phyloP scores from a whole-genome alignment of 2,113 vertebrate genomes.

The Psilopsiagon aurifrons region DNA sequence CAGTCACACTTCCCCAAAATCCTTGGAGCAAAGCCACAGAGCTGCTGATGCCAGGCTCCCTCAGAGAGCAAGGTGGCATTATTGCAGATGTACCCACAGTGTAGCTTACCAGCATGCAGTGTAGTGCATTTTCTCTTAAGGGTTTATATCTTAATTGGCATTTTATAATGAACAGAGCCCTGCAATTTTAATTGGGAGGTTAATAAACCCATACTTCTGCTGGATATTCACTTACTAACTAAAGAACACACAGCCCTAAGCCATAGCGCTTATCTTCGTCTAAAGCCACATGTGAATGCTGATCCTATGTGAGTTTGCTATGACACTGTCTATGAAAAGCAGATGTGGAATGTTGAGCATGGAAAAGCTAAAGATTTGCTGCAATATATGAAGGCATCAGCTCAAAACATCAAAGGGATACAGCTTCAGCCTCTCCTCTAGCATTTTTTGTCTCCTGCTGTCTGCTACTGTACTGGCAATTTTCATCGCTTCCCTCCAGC shows the following conservation, averaged over 20 bases:
- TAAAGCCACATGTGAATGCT: background rate
- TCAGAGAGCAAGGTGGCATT: background rate
- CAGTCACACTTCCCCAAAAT: fast-evolving
- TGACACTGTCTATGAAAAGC: background rate
- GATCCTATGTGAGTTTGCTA: background rate
- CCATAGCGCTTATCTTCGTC: background rate
- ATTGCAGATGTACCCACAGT: background rate
- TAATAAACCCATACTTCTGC: background rate
- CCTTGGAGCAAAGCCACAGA: background rate
- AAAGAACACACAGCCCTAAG: background rate
- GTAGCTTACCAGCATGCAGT: background rate
- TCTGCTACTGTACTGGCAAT: background rate
- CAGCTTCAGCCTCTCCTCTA: background rate
- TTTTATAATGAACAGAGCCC: background rate
- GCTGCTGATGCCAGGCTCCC: background rate
- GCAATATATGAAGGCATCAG: background rate
- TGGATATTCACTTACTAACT: background rate
- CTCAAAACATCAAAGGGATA: background rate
- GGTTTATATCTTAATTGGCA: background rate
- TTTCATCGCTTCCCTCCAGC: background rate
- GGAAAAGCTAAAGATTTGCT: background rate
- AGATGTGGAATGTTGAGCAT: background rate
- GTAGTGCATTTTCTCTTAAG: background rate
- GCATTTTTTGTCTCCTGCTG: background rate
- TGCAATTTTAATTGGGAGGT: background rate